These are phyloP conservation scores for Protobothrops flavoviridis DNA, from an alignment of 2,113 vertebrate genomes.

Conservation along the genomic window DNA sequence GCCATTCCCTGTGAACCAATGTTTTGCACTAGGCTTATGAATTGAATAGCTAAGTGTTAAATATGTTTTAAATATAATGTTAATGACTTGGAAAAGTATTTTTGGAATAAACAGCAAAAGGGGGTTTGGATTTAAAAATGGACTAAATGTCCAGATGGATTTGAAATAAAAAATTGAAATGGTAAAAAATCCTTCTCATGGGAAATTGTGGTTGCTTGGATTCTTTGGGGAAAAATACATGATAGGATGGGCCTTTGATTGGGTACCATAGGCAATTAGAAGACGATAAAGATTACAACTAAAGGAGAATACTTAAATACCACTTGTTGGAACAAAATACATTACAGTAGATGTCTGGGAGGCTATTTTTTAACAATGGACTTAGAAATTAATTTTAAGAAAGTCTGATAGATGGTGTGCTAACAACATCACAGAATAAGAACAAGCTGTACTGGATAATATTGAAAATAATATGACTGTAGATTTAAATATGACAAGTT, in stretches of 20 bases:
- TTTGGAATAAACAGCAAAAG: neutral
- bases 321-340: no score
- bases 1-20: neutral
- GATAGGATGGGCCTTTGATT: no score
- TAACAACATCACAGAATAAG: neutral
- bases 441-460: neutral
- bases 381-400: no score
- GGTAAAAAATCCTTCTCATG: neutral
- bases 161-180: neutral
- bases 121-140: neutral
- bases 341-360: no score
- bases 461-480: neutral
- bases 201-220: neutral
- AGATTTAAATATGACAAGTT: neutral
- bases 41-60: neutral
- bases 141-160: neutral
- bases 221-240: no score
- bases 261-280: no score
- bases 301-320: no score
- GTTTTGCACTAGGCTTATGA: neutral
- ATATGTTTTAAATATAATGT: neutral
- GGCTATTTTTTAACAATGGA: no score
- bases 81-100: neutral
- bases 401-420: no score
- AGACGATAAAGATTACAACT: no score